Percentiles rank a stretch among this genome's conserved stretches.
Evolutionary conservation across 1,140 invertebrate species (phyloP).

Genomic region (Leptopilina clavipes): DNA sequence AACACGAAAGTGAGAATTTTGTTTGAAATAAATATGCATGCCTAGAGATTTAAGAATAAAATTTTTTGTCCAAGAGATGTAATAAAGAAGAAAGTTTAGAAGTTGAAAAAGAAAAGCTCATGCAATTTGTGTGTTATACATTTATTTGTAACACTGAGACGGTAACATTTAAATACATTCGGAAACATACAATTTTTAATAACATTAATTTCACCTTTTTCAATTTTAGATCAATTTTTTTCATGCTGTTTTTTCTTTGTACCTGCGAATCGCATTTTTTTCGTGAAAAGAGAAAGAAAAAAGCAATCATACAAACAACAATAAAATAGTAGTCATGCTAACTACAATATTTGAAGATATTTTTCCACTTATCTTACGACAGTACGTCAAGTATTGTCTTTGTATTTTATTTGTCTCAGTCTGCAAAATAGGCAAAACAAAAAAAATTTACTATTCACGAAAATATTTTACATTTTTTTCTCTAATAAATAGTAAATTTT

Average conservation of each 20-base stretch:
- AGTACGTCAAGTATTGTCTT: constrained; percentile 9
- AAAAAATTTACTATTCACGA: constrained; percentile 13
- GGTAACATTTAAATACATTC: constrained; percentile 25
- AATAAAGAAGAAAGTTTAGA: neutral
- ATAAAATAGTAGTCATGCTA: constrained; percentile 1
- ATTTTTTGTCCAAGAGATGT: neutral
- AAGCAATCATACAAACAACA: neutral
- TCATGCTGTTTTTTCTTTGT: no score
- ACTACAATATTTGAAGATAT: neutral
- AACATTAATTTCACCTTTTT: no score
- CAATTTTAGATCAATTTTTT: no score
- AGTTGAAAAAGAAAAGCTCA: constrained; percentile 23
- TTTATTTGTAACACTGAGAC: constrained; percentile 32
- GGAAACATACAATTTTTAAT: constrained; percentile 21
- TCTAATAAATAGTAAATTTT: constrained; percentile 14
- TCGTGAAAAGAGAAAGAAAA: neutral
- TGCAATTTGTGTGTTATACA: constrained; percentile 21
- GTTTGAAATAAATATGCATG: neutral
- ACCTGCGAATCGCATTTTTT: no score
- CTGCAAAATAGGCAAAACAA: neutral
- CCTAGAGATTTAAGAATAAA: neutral
- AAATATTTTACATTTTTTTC: no score
- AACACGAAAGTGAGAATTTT: no score
- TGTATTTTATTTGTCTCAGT: constrained; percentile 1
- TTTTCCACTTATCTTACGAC: neutral